A percentile compares a stretch with the other conserved stretches of the same genome.
phyloP scores from a whole-genome alignment of 37 sponge, comb jelly and placozoan genomes.

The Agelas oroides region DNA sequence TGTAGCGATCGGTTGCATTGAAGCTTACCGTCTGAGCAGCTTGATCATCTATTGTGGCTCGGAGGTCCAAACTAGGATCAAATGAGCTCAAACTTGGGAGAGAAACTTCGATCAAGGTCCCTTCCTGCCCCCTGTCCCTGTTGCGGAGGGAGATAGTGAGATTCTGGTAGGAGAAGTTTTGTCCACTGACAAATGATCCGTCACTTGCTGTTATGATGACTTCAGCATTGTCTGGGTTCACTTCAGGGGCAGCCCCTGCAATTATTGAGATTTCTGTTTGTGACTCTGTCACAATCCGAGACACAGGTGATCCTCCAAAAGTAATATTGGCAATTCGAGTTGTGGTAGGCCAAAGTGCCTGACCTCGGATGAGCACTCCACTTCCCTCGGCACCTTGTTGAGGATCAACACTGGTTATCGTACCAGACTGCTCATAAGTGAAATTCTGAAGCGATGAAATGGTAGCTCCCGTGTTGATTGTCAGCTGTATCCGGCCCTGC shows the following conservation, averaged over 20 bases:
- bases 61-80: not conserved
- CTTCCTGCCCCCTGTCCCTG: slow-evolving; percentile 55
- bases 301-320: slow-evolving; percentile 62
- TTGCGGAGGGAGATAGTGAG: slow-evolving; percentile 48
- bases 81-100: slow-evolving; percentile 34
- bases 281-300: slow-evolving; percentile 48
- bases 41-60: slow-evolving; percentile 43
- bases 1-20: not conserved
- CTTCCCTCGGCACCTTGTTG: slow-evolving; percentile 59
- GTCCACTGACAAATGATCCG: slow-evolving; percentile 53
- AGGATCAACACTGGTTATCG: slow-evolving; percentile 46
- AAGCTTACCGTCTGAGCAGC: slow-evolving; percentile 23
- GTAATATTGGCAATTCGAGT: slow-evolving; percentile 29
- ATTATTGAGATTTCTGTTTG: slow-evolving; percentile 50
- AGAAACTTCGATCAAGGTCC: slow-evolving; percentile 38
- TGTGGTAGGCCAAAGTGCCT: not conserved
- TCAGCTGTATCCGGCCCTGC: slow-evolving; percentile 47
- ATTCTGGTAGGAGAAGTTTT: slow-evolving; percentile 54
- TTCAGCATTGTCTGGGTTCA: slow-evolving; percentile 6
- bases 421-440: slow-evolving; percentile 52
- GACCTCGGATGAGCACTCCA: slow-evolving; percentile 61
- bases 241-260: slow-evolving; percentile 67
- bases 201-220: slow-evolving; percentile 60
- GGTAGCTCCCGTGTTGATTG: slow-evolving; percentile 58
- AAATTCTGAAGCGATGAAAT: slow-evolving; percentile 41